phyloP scores from a whole-genome alignment of 2,888 invertebrate species.

The Drosophila longiperda region DNA sequence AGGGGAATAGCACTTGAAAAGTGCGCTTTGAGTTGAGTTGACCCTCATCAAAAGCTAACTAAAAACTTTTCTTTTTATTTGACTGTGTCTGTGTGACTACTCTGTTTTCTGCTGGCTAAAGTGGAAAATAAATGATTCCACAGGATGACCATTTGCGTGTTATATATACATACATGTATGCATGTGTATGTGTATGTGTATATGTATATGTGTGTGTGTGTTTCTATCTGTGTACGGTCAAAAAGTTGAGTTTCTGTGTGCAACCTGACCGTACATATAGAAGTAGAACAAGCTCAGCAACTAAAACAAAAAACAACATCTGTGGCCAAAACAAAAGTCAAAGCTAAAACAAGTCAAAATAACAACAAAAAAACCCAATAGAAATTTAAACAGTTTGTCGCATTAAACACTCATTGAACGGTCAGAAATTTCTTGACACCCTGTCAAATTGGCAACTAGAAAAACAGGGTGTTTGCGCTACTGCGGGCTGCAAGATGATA shows the following conservation, averaged over 20 bases:
- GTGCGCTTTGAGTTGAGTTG: conserved; percentile 74
- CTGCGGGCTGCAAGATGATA: not conserved
- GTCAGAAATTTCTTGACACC: conserved; percentile 20
- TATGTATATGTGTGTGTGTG: conserved; percentile 27
- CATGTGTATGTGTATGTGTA: conserved; percentile 13
- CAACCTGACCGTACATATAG: conserved; percentile 34
- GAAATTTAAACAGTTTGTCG: conserved; percentile 80
- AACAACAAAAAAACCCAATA: conserved; percentile 65
- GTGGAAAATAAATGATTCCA: conserved; percentile 80
- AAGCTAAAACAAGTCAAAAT: conserved; percentile 40
- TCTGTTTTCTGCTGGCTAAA: conserved; percentile 73
- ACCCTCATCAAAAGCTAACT: conserved; percentile 81
- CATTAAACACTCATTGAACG: conserved; percentile 75
- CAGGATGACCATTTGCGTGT: conserved; percentile 79
- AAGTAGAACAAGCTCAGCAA: conserved; percentile 38
- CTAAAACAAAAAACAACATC: conserved; percentile 49
- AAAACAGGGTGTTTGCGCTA: not conserved
- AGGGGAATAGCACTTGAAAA: conserved; percentile 67
- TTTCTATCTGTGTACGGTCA: conserved; percentile 52
- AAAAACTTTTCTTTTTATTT: conserved; percentile 77
- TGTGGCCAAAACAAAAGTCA: conserved; percentile 77
- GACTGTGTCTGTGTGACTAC: conserved; percentile 23
- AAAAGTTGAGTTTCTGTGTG: conserved; percentile 75
- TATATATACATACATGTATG: conserved; percentile 14
- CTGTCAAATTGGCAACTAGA: not conserved